A percentile compares a stretch with the other conserved stretches of the same genome.
Evolutionary conservation across 2,113 vertebrate genomes (phyloP).

Genomic region (Scytalopus superciliaris): DNA sequence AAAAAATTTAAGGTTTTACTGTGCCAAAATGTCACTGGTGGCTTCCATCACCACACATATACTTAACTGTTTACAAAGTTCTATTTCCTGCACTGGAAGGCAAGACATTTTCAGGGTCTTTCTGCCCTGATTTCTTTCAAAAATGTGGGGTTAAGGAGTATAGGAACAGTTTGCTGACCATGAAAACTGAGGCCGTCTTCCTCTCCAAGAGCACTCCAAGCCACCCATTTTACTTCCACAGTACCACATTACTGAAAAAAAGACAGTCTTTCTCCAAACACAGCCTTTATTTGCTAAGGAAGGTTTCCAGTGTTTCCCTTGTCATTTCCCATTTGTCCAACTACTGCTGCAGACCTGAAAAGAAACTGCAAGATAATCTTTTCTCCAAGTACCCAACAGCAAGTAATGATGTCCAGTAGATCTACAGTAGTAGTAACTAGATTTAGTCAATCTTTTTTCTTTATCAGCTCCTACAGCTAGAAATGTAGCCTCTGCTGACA

Average conservation of each 20-base stretch:
- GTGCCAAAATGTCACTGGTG: not conserved
- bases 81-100: not conserved
- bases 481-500: not conserved
- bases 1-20: not conserved
- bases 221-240: not conserved
- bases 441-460: not conserved
- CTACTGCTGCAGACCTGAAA: not conserved
- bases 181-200: not conserved
- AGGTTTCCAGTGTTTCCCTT: not conserved
- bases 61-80: not conserved
- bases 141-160: not conserved
- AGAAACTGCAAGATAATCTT: not conserved
- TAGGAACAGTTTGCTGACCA: not conserved
- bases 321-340: not conserved
- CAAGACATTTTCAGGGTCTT: not conserved
- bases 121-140: not conserved
- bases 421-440: not conserved
- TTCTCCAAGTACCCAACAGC: not conserved
- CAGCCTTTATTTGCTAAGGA: not conserved
- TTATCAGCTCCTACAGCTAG: not conserved
- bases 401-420: not conserved
- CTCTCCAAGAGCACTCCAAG: not conserved
- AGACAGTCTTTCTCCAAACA: fast-evolving
- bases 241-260: not conserved
- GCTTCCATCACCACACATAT: not conserved